Conservation (phyloP, 2,888 invertebrate species). For the Microdon myrmicae region DNA sequence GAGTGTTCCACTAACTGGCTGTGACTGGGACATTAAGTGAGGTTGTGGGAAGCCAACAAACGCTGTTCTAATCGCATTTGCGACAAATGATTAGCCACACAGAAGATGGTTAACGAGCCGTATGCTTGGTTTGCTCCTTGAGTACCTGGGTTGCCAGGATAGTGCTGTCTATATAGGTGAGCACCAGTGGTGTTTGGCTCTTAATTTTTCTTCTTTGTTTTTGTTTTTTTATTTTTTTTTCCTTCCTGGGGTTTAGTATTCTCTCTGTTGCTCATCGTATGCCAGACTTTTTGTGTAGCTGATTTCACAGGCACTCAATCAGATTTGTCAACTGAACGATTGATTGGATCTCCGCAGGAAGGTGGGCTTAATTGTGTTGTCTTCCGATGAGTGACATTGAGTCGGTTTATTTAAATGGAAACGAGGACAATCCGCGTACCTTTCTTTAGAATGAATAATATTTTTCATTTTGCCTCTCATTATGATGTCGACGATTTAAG, state of each 20-base stretch:
- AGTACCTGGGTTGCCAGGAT: conserved; percentile 35
- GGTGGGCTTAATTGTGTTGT: conserved; percentile 48
- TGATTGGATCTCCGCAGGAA: conserved; percentile 47
- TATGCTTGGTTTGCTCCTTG: conserved; percentile 51
- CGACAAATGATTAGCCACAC: conserved; percentile 55
- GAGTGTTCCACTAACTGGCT: conserved; percentile 44
- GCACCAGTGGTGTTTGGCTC: conserved; percentile 12
- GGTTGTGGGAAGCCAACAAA: conserved; percentile 53
- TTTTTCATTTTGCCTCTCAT: too few relatives aligned
- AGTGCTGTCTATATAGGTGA: conserved; percentile 15
- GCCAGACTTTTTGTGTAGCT: too few relatives aligned
- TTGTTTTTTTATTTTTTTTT: conserved; percentile 8
- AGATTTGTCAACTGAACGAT: conserved; percentile 51
- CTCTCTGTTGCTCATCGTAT: conserved; percentile 22
- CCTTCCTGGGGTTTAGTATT: conserved; percentile 6
- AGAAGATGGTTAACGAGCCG: conserved; percentile 55
- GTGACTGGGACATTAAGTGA: conserved; percentile 49
- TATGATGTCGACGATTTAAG: too few relatives aligned
- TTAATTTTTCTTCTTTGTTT: conserved; percentile 25
- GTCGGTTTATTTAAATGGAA: conserved; percentile 38
- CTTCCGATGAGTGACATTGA: conserved; percentile 23
- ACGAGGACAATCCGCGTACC: conserved; percentile 21
- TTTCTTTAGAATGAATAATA: too few relatives aligned
- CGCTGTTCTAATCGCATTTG: conserved; percentile 53
- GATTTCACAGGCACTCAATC: conserved; percentile 47